phyloP scores from a whole-genome alignment of 2,888 invertebrate genomes.

The Phyllotreta striolata region DNA sequence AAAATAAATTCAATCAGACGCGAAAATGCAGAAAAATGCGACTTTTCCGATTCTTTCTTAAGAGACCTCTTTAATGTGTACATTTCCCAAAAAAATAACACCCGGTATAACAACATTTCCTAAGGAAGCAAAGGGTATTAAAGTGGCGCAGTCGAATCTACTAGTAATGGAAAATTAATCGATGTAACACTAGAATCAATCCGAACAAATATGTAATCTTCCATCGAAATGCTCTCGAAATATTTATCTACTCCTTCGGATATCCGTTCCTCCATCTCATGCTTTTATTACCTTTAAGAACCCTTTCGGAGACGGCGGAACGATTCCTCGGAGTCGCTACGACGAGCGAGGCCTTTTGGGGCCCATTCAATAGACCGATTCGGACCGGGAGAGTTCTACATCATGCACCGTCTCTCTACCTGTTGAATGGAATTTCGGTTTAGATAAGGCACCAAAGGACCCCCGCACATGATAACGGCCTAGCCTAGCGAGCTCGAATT shows the following conservation, averaged over 20 bases:
- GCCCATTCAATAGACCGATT: background rate
- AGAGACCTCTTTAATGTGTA: background rate
- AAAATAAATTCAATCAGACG: constrained; percentile 7
- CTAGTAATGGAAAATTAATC: too few relatives aligned
- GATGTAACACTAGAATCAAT: too few relatives aligned
- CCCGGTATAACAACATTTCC: too few relatives aligned
- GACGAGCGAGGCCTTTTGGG: constrained; percentile 2
- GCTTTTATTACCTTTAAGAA: too few relatives aligned
- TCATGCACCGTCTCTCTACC: constrained; percentile 2
- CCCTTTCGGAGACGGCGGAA: background rate
- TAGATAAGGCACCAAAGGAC: constrained; percentile 3
- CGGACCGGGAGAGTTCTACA: too few relatives aligned
- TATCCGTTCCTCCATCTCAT: too few relatives aligned
- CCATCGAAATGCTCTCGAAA: too few relatives aligned
- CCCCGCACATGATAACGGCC: background rate
- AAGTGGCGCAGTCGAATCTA: too few relatives aligned
- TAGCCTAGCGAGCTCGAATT: constrained; percentile 2
- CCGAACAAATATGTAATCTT: too few relatives aligned
- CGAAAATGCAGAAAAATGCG: background rate
- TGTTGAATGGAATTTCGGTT: constrained; percentile 11
- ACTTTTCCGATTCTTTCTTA: background rate
- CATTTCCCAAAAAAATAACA: too few relatives aligned
- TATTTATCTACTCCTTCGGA: too few relatives aligned
- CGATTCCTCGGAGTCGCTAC: background rate
- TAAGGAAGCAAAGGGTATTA: too few relatives aligned